Conservation (phyloP, 2,888 invertebrate species). For the Spodoptera exigua region DNA sequence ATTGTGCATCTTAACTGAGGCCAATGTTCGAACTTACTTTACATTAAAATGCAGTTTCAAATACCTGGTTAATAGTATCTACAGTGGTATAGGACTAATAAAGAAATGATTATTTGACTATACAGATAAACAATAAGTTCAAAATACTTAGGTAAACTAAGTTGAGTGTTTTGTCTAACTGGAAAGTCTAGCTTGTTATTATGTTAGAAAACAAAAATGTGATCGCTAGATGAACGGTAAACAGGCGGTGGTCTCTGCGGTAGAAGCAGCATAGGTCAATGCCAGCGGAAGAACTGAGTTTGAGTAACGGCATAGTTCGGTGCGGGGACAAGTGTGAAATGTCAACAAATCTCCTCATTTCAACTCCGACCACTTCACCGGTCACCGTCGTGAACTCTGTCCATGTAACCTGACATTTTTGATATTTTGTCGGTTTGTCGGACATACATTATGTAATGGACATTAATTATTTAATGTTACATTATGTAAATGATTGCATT, state of each 20-base stretch:
- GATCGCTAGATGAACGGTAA: slow-evolving; percentile 33
- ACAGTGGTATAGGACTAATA: too few species aligned
- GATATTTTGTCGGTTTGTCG: slow-evolving; percentile 19
- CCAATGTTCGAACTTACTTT: slow-evolving; percentile 11
- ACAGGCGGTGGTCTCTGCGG: slow-evolving; percentile 46
- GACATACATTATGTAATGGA: slow-evolving; percentile 41
- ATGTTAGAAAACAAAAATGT: slow-evolving; percentile 11
- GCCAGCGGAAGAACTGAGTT: slow-evolving; percentile 78
- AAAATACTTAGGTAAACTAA: too few species aligned
- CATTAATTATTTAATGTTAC: slow-evolving; percentile 47
- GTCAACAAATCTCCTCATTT: slow-evolving; percentile 69
- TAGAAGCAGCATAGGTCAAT: slow-evolving; percentile 74
- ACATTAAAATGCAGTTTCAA: too few species aligned
- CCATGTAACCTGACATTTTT: slow-evolving; percentile 51
- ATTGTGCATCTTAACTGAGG: slow-evolving; percentile 41
- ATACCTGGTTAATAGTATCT: too few species aligned
- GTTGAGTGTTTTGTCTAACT: too few species aligned
- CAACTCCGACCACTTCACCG: slow-evolving; percentile 31
- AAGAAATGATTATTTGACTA: too few species aligned
- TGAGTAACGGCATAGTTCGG: slow-evolving; percentile 74
- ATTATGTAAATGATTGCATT: slow-evolving; percentile 54
- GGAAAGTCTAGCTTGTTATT: slow-evolving; percentile 18
- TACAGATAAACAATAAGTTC: too few species aligned
- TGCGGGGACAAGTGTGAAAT: slow-evolving; percentile 72
- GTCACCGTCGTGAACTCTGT: slow-evolving; percentile 40